These are phyloP conservation scores for Cassiopea xamachana DNA, from an alignment of 30 jellyfish, hydroid and myxozoan genomes.

Conservation along the genomic window DNA sequence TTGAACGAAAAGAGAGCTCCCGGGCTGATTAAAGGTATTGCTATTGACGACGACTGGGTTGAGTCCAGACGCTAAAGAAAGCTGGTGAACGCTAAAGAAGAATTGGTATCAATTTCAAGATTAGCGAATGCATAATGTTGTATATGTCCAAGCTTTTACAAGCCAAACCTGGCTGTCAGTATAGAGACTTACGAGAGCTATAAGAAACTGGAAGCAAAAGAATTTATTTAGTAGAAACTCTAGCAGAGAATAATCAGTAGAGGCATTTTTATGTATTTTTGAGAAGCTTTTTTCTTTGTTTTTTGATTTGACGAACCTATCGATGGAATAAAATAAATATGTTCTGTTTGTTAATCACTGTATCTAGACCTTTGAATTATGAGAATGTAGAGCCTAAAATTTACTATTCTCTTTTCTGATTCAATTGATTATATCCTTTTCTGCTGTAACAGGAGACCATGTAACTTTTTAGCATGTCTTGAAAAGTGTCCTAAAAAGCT, in stretches of 20 bases:
- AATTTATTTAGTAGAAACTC: background rate
- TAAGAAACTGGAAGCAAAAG: background rate
- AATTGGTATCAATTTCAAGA: background rate
- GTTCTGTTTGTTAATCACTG: too few relatives aligned
- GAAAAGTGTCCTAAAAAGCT: too few relatives aligned
- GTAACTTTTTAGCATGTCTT: too few relatives aligned
- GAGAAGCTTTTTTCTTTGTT: too few relatives aligned
- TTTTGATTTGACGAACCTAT: too few relatives aligned
- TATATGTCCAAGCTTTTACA: background rate
- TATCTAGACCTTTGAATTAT: too few relatives aligned
- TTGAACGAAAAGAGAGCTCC: slow-evolving; percentile 50
- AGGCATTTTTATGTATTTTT: background rate
- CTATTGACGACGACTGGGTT: slow-evolving; percentile 84
- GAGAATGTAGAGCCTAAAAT: too few relatives aligned
- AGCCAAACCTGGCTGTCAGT: background rate
- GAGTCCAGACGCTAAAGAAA: slow-evolving; percentile 56
- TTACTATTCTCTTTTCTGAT: too few relatives aligned
- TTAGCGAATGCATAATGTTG: background rate
- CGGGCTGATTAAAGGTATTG: slow-evolving; percentile 80
- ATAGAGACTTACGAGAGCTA: background rate
- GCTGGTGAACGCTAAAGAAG: background rate
- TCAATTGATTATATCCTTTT: too few relatives aligned
- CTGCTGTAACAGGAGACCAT: too few relatives aligned
- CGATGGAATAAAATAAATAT: too few relatives aligned
- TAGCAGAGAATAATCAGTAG: background rate